Base-by-base conservation (phyloP, 2,797 vertebrate species). In the Myotis findleyi region DNA sequence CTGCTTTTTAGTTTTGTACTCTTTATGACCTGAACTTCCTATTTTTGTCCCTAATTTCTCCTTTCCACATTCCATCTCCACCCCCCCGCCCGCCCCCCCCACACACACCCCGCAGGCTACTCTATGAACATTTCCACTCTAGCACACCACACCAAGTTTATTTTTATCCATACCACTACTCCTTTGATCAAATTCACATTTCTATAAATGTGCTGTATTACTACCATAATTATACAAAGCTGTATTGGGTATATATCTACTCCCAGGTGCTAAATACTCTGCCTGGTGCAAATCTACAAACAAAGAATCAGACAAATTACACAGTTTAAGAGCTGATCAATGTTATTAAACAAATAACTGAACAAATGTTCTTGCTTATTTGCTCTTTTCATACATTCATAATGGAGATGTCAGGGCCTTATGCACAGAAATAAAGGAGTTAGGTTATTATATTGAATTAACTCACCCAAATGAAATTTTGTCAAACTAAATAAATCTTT, bases 1-100 rank as follows among this genome's bases (percentile, higher is more conserved):
- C n/a, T 36, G 3, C 7, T 1, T 47, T 38, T 93, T 33, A 53
- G 13, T 64, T 6, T 8, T 21, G 53, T 77, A 20, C 1, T 27
- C 3, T 3, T 55, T 72, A 21, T 44, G 9, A 59, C 7, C 3
- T 2, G 21, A 44, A 4, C 7, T 49, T 62, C 10, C 12, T 16
- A 66, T 68, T 17, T 5, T 30, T 73, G 13, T 8, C 7, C 6
- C 3, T 38, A 30, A 21, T 75, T 79, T 80, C 21, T 83, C 2
- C 0, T 83, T 62, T 38, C 5, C 1, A 49, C 0, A 23, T 64
- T 16, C 13, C 3, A 66, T 66, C 51, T n/a, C 1, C 23, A 6
- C 3, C 30, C 2, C 27, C 3, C 27, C 6, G 23, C 27, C 11
- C 4, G 2, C 36, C 36, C 3, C 36, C 2, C 36, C 2, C 36